Conservation (phyloP, 2,113 vertebrate genomes). For the Grallaria varia region DNA sequence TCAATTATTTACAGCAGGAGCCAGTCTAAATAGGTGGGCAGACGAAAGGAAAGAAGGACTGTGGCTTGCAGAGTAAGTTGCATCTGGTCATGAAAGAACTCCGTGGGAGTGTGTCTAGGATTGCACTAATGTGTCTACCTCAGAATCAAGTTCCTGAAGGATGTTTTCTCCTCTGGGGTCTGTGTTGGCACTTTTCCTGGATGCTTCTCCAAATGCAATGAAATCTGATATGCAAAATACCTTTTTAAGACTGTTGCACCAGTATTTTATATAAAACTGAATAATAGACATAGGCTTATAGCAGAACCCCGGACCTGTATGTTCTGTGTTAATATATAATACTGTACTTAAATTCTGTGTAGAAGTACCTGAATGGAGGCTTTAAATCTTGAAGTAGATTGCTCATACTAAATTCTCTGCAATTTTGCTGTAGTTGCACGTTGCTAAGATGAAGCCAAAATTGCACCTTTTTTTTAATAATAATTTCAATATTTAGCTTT, state of each 20-base stretch:
- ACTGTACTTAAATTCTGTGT: not conserved
- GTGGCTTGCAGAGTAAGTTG: not conserved
- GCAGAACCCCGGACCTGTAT: not conserved
- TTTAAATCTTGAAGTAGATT: not conserved
- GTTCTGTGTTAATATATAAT: not conserved
- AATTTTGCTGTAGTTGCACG: not conserved
- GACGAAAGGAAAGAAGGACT: constrained; percentile 19
- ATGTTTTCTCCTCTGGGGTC: not conserved
- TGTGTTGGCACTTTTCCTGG: not conserved
- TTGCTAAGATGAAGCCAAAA: not conserved
- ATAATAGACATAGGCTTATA: not conserved
- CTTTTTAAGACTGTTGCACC: not conserved
- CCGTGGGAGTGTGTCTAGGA: not conserved
- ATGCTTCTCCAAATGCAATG: not conserved
- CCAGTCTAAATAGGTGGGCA: not conserved
- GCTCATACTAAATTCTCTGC: not conserved
- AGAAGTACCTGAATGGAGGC: not conserved
- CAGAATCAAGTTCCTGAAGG: not conserved
- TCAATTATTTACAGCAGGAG: constrained; percentile 47
- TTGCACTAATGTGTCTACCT: not conserved
- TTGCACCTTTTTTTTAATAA: not conserved
- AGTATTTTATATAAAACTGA: not conserved
- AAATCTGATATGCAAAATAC: not conserved
- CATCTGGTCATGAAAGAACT: not conserved
- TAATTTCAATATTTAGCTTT: not conserved